A percentile compares a stretch with the other conserved stretches of the same genome.
phyloP scores from a whole-genome alignment of 2,888 invertebrate species.

The Chymomyza procnemis region DNA sequence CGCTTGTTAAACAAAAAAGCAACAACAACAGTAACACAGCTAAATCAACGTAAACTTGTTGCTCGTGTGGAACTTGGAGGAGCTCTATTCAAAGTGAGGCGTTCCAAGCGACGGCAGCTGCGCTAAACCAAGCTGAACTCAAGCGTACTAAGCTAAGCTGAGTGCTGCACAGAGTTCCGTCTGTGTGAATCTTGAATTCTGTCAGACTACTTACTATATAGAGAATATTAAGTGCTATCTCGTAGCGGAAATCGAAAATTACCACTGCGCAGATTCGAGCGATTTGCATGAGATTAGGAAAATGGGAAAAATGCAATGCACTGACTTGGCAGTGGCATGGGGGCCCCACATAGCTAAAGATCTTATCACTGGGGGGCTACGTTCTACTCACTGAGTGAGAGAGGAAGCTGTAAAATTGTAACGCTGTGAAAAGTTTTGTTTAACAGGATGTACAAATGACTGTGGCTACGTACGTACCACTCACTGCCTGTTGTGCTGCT shows the following conservation, averaged over 20 bases:
- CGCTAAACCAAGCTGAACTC: not conserved
- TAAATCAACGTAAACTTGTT: conserved; percentile 47
- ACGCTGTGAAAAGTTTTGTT: conserved; percentile 62
- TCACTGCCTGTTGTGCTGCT: conserved; percentile 12
- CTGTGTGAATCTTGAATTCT: not conserved
- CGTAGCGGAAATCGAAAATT: conserved; percentile 74
- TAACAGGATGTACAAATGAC: conserved; percentile 69
- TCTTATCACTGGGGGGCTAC: conserved; percentile 37
- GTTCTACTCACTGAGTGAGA: not conserved
- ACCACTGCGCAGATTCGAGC: conserved; percentile 65
- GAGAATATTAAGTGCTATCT: conserved; percentile 56
- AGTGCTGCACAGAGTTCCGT: not conserved
- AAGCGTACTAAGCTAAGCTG: not conserved
- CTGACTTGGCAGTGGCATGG: not conserved
- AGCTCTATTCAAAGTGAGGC: not conserved
- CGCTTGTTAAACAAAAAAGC: conserved; percentile 52
- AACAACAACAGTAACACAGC: conserved; percentile 6
- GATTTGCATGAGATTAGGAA: conserved; percentile 69
- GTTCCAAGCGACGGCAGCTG: conserved; percentile 22
- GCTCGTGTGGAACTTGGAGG: conserved; percentile 27
- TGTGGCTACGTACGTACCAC: no score
- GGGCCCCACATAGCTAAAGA: conserved; percentile 35
- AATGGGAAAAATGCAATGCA: conserved; percentile 23
- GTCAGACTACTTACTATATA: conserved; percentile 9
- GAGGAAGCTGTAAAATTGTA: conserved; percentile 59